These are phyloP conservation scores for Diorhabda sublineata DNA, from an alignment of 1,140 invertebrate species.

Conservation along the genomic window DNA sequence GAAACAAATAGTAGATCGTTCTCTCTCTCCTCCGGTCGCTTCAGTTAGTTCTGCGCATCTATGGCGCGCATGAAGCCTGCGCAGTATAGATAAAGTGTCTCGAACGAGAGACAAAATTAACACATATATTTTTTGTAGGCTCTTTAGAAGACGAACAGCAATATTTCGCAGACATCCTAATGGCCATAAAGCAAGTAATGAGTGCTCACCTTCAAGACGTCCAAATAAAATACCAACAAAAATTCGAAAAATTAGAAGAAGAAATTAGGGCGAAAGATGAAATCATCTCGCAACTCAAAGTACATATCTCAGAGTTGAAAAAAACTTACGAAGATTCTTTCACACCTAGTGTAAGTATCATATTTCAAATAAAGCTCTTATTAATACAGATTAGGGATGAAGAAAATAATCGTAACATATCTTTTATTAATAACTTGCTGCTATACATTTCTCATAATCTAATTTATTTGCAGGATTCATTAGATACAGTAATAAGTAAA, in stretches of 20 bases:
- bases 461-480: conserved; percentile 39
- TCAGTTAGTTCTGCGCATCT: too few relatives aligned
- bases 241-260: conserved; percentile 67
- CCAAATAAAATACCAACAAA: conserved; percentile 62
- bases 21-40: too few relatives aligned
- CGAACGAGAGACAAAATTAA: too few relatives aligned
- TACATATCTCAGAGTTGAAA: conserved; percentile 66
- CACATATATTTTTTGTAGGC: conserved; percentile 9
- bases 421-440: too few relatives aligned
- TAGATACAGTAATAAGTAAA: conserved; percentile 42
- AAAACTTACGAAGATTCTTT: conserved; percentile 53
- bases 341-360: conserved; percentile 50
- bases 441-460: too few relatives aligned
- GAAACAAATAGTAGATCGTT: too few relatives aligned
- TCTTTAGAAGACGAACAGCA: conserved; percentile 64
- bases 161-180: conserved; percentile 69
- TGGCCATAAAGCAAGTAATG: conserved; percentile 72
- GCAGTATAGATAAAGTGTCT: too few relatives aligned
- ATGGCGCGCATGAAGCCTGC: too few relatives aligned
- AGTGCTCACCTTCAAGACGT: conserved; percentile 64
- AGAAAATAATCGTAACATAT: background rate
- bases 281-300: conserved; percentile 70
- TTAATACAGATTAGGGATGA: background rate
- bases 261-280: conserved; percentile 73
- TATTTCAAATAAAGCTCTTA: too few relatives aligned